Evolutionary conservation across 2,113 vertebrate genomes (phyloP).

Genomic region (Microcebus tavaratra): DNA sequence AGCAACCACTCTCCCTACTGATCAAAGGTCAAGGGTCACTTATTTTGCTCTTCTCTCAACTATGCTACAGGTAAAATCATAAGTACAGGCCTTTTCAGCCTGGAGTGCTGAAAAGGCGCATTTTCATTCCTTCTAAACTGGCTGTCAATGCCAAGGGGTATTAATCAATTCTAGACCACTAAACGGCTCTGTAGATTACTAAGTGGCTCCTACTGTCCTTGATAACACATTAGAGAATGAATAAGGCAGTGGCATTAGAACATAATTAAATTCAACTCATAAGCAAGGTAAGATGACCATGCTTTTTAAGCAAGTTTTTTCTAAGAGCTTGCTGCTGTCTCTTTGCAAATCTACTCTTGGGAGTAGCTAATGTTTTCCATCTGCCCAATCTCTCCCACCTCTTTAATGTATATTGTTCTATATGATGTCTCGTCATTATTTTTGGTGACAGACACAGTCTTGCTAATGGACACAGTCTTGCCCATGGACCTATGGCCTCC

Average conservation of each 20-base stretch:
- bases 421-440: background rate
- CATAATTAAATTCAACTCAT: constrained; percentile 34
- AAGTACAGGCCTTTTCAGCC: background rate
- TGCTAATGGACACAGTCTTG: background rate
- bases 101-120: background rate
- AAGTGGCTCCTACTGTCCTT: constrained; percentile 24
- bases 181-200: constrained; percentile 6
- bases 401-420: background rate
- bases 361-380: background rate
- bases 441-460: background rate
- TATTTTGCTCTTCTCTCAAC: background rate
- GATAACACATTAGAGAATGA: constrained; percentile 45
- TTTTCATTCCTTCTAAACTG: constrained; percentile 41
- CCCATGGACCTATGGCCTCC: background rate
- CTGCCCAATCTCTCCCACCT: background rate
- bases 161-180: constrained; percentile 46
- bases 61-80: background rate
- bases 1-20: background rate
- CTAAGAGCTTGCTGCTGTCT: background rate
- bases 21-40: background rate
- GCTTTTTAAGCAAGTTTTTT: constrained; percentile 38
- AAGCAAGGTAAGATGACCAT: background rate
- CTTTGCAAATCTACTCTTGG: background rate
- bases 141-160: background rate
- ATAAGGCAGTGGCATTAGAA: background rate